phyloP scores from a whole-genome alignment of 1,140 invertebrate species.

The Meloidogyne hapla region DNA sequence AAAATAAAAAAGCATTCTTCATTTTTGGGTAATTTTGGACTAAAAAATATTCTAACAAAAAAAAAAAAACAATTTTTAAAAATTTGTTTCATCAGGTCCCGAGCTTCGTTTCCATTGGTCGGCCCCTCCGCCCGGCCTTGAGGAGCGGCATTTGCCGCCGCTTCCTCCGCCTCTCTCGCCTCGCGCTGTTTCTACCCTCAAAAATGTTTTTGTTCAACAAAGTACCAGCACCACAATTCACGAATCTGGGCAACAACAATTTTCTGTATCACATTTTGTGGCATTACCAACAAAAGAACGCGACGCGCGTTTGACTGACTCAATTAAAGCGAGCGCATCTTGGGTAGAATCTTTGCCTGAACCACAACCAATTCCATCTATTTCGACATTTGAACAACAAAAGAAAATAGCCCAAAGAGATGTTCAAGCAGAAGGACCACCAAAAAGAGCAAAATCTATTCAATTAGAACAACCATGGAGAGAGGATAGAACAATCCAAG shows the following conservation, averaged over 20 bases:
- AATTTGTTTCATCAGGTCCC: background rate
- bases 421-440: background rate
- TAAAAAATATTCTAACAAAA: background rate
- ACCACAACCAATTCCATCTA: background rate
- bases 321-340: background rate
- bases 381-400: constrained; percentile 1
- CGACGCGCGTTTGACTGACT: background rate
- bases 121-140: background rate
- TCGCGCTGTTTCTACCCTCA: background rate
- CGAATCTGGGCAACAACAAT: background rate
- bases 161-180: constrained; percentile 4
- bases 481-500: constrained; percentile 1
- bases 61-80: background rate
- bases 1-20: constrained; percentile 21
- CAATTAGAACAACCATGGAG: constrained; percentile 1
- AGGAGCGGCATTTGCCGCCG: background rate
- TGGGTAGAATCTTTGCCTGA: constrained; percentile 1
- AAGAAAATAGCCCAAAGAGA: background rate
- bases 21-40: background rate
- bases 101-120: constrained; percentile 2
- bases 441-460: background rate
- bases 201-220: background rate
- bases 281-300: background rate
- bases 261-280: background rate
- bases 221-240: background rate